Evolutionary conservation across 2,113 vertebrate genomes (phyloP).

Genomic region (Corythaeola cristata): DNA sequence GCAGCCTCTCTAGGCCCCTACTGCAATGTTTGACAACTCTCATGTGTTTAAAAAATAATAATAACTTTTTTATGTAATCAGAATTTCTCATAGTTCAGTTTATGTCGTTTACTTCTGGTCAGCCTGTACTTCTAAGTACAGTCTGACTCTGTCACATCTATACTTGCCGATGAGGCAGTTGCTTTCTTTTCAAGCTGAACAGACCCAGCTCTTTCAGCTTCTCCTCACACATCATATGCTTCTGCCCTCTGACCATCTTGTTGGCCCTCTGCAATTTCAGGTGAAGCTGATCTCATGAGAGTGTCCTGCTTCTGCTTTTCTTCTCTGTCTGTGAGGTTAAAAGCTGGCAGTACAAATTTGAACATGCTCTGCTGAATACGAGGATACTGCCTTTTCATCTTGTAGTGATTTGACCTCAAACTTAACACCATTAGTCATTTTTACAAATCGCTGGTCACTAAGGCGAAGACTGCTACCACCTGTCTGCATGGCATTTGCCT

Average conservation of each 20-base stretch:
- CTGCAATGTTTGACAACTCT: not conserved
- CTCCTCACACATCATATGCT: not conserved
- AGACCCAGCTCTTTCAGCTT: not conserved
- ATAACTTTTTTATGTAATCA: not conserved
- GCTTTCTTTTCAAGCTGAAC: not conserved
- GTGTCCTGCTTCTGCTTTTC: not conserved
- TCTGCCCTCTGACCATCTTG: not conserved
- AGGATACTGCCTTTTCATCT: not conserved
- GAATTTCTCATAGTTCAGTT: not conserved
- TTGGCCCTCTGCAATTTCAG: not conserved
- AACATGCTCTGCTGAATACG: not conserved
- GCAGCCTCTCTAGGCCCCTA: not conserved
- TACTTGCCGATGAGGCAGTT: not conserved
- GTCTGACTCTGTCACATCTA: not conserved
- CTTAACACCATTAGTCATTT: not conserved
- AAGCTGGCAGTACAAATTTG: slow-evolving; percentile 1
- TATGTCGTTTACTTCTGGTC: not conserved
- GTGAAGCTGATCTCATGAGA: not conserved
- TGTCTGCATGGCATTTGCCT: slow-evolving; percentile 1
- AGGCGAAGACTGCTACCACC: not conserved
- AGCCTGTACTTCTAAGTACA: not conserved
- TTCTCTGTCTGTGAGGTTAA: not conserved
- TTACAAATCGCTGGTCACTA: slow-evolving; percentile 4
- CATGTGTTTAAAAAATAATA: not conserved
- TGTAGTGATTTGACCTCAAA: not conserved